Base-by-base conservation (phyloP, 2,888 invertebrate genomes). In the Archips crataeganus region DNA sequence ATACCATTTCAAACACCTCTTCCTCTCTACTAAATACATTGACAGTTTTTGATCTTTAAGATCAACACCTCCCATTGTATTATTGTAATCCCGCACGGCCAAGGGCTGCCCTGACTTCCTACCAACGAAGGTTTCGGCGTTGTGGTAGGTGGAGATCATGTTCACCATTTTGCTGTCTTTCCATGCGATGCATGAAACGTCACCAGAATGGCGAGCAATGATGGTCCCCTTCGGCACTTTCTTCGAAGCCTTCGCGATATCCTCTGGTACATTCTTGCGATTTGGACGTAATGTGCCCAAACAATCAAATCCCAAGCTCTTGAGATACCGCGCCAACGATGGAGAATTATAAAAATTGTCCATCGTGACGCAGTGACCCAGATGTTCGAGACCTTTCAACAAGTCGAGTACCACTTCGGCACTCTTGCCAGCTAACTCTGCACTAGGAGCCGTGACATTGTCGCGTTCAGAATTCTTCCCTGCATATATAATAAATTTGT, bases 401-500 rank as follows among this genome's bases (percentile, higher is more conserved):
- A 23, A 23, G 23, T 23, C 23, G 23, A 23, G 23, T 23, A 23
- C 23, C 23, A 23, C 23, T 23, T 23, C 23, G 23, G 23, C 23
- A 23, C 13, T 60, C 34, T 34, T 59, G 59, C 34, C 59, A 59
- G 32, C 34, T 11, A 59, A 34, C 34, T 59, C 34, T 11, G 59
- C 15, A 59, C 59, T 59, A 59, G 32, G 6, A 34, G 59, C 59
- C 34, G 59, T 34, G 34, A 32, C 34, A 34, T 34, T 59, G 59
- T 34, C 59, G 34, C 32, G 34, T 59, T 13, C 59, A 34, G 67
- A 71, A 32, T 60, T 61, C 54, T 51, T 63, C 10, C 74, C 74
- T 5, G 74, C 59, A 61, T 71, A 75, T 47, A 75, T n/a, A 61
- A 70, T 74, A 5, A 69, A 54, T 49, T 70, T 49, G n/a, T 65